Evolutionary conservation across 2,113 vertebrate species (phyloP).

Genomic region (Oncorhynchus nerka): DNA sequence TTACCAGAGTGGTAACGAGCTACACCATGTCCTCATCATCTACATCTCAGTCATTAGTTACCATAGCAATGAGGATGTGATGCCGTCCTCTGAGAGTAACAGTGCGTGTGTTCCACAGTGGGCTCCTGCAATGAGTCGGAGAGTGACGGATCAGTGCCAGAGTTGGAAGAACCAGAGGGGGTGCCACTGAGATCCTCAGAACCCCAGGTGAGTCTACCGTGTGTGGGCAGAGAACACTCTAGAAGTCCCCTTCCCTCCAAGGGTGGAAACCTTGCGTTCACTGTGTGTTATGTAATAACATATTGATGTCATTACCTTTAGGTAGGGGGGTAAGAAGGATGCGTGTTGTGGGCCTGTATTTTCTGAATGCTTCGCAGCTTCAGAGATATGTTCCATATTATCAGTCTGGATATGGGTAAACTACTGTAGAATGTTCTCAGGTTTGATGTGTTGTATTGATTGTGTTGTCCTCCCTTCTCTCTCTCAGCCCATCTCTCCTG

Average conservation of each 20-base stretch:
- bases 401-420: background rate
- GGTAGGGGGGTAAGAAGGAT: background rate
- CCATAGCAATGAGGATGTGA: slow-evolving; percentile 2
- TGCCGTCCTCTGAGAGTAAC: background rate
- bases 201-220: slow-evolving; percentile 73
- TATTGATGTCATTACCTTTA: background rate
- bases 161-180: slow-evolving; percentile 82
- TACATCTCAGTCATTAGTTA: slow-evolving; percentile 14
- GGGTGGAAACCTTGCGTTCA: background rate
- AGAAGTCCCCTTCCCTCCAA: background rate
- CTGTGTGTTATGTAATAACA: background rate
- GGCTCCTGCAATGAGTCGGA: slow-evolving; percentile 87
- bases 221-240: background rate
- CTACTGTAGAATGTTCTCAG: background rate
- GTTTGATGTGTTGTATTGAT: background rate
- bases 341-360: background rate
- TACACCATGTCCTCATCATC: slow-evolving; percentile 9
- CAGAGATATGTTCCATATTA: background rate
- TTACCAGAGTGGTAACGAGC: slow-evolving; percentile 13
- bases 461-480: slow-evolving; percentile 26
- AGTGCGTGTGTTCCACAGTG: slow-evolving; percentile 39
- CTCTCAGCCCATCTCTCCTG: slow-evolving; percentile 72
- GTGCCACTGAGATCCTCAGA: slow-evolving; percentile 66
- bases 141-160: slow-evolving; percentile 86
- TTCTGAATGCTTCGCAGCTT: background rate